Percentiles rank a stretch among this genome's conserved stretches.
Conservation (phyloP, 2,888 invertebrate genomes). For the Rotaria macrura region DNA sequence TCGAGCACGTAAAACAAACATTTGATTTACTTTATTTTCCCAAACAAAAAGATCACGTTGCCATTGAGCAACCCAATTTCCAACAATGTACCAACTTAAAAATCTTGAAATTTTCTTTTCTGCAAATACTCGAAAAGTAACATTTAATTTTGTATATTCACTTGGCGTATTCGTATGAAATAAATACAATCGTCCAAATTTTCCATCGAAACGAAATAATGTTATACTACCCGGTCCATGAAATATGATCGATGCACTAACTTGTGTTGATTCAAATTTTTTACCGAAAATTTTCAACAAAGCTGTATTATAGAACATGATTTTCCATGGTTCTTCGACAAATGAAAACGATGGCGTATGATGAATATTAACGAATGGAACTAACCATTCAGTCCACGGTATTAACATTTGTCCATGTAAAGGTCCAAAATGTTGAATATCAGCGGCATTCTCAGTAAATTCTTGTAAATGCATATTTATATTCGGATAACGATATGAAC, state of each 20-base stretch:
- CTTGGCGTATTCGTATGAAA: not conserved
- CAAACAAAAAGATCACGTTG: constrained; percentile 67
- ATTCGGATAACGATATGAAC: not conserved
- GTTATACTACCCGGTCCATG: not conserved
- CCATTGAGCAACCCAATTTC: constrained; percentile 19
- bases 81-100: not conserved
- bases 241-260: not conserved
- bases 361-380: not conserved
- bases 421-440: constrained; percentile 5
- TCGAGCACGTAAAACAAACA: no score
- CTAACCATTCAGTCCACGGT: not conserved
- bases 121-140: not conserved
- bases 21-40: constrained; percentile 65
- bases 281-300: not conserved
- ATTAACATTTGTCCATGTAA: constrained; percentile 12
- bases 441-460: not conserved
- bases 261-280: not conserved
- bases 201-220: not conserved
- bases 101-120: not conserved
- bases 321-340: not conserved
- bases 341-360: not conserved
- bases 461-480: not conserved
- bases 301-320: not conserved
- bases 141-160: not conserved
- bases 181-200: not conserved